Evolutionary conservation across 2,113 vertebrate species (phyloP).

Genomic region (Neodon shergylaensis): DNA sequence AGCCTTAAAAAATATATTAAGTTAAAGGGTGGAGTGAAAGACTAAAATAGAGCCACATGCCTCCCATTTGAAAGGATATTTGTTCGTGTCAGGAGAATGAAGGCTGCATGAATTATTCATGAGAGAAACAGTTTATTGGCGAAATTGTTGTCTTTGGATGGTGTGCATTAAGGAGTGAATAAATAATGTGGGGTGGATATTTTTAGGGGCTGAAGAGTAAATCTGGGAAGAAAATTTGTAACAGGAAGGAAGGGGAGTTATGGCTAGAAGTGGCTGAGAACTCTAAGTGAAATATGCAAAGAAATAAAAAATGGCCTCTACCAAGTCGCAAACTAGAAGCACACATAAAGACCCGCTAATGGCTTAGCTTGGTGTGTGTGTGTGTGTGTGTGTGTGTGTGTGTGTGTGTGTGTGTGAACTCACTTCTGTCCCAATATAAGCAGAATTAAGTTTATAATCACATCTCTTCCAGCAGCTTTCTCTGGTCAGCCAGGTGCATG

Average conservation of each 20-base stretch:
- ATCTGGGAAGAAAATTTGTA: constrained; percentile 72
- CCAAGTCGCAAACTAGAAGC: neutral
- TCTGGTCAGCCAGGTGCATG: neutral
- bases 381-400: constrained; percentile 42
- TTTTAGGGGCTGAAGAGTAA: constrained; percentile 79
- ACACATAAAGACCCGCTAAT: constrained; percentile 60
- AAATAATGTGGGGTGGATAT: constrained; percentile 78
- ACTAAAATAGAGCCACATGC: constrained; percentile 67
- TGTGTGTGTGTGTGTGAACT: constrained; percentile 57
- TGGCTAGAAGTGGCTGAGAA: constrained; percentile 46
- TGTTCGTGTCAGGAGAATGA: constrained; percentile 78
- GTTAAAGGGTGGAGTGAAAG: constrained; percentile 64
- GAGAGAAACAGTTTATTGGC: constrained; percentile 81
- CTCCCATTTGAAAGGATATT: constrained; percentile 78
- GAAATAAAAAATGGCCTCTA: constrained; percentile 54
- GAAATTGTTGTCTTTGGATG: constrained; percentile 82
- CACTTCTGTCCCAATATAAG: constrained; percentile 62
- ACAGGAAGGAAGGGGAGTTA: constrained; percentile 67
- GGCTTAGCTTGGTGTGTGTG: constrained; percentile 51
- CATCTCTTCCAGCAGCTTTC: neutral
- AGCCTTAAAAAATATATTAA: constrained; percentile 64
- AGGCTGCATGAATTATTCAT: constrained; percentile 79
- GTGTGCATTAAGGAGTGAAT: constrained; percentile 81
- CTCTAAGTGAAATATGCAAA: constrained; percentile 68
- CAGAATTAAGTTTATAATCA: constrained; percentile 13